Percentiles rank a stretch among this genome's conserved stretches.
These are phyloP conservation scores for Caenorhabditis sp. DNA, from an alignment of 2,888 invertebrate genomes.

Conservation along the genomic window DNA sequence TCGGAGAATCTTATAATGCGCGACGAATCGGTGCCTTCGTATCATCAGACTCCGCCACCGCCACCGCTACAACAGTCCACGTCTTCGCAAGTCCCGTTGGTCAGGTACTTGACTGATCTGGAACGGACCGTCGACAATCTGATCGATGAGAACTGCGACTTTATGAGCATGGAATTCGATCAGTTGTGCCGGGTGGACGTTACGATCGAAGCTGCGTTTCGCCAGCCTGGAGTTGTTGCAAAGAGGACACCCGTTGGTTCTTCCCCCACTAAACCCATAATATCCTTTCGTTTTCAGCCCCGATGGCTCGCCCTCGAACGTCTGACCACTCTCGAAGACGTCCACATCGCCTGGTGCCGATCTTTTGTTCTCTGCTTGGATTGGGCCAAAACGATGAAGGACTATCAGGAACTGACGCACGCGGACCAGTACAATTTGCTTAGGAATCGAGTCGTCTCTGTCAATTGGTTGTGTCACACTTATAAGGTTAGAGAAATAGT, in stretches of 20 bases:
- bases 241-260: constrained; percentile 67
- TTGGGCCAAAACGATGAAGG: constrained; percentile 67
- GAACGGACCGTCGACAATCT: constrained; percentile 66
- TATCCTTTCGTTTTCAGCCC: constrained; percentile 57
- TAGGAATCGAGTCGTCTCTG: constrained; percentile 70
- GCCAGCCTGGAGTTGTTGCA: constrained; percentile 69
- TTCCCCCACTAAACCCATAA: no score
- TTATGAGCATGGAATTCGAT: constrained; percentile 67
- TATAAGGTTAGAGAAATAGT: constrained; percentile 60
- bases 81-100: constrained; percentile 17
- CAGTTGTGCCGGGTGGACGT: constrained; percentile 71
- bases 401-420: constrained; percentile 66
- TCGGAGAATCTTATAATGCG: constrained; percentile 44
- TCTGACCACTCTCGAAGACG: constrained; percentile 70
- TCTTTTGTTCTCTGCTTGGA: constrained; percentile 72
- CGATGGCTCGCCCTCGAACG: constrained; percentile 70
- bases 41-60: neutral
- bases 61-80: no score
- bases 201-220: constrained; percentile 70
- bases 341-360: constrained; percentile 73
- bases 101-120: constrained; percentile 34
- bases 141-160: constrained; percentile 63
- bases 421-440: constrained; percentile 68
- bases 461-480: constrained; percentile 73
- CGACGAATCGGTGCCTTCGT: constrained; percentile 5